Evolutionary conservation across 1,140 invertebrate species (phyloP).

Genomic region (Saccostrea echinata): DNA sequence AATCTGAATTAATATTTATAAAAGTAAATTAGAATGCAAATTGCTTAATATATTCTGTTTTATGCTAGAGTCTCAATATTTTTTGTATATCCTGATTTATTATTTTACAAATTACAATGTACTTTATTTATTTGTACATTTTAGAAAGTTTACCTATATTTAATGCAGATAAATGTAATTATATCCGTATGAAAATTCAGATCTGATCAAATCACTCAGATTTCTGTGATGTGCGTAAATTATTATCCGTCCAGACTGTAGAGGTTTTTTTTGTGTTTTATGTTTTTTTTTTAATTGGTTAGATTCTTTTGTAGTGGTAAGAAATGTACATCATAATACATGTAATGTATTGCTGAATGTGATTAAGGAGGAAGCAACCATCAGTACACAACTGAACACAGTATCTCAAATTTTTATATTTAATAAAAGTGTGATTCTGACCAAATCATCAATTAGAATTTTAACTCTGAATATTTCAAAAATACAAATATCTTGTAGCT

Average conservation of each 20-base stretch:
- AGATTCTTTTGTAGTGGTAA: too few species aligned
- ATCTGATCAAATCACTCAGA: not conserved
- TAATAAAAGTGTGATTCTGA: too few species aligned
- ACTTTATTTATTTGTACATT: not conserved
- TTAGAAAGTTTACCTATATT: not conserved
- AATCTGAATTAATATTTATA: not conserved
- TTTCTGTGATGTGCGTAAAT: not conserved
- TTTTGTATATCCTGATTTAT: not conserved
- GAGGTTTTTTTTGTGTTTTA: not conserved
- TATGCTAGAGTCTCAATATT: not conserved
- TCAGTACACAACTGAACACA: too few species aligned
- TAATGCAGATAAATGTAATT: not conserved
- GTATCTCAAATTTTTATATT: too few species aligned
- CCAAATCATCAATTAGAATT: too few species aligned
- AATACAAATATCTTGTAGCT: too few species aligned
- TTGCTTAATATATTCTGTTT: not conserved
- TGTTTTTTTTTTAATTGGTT: too few species aligned
- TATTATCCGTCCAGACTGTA: not conserved
- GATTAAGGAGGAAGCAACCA: too few species aligned
- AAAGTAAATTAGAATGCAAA: too few species aligned
- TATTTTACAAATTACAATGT: not conserved
- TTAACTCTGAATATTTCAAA: too few species aligned
- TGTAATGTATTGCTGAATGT: too few species aligned
- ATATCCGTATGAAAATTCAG: not conserved
- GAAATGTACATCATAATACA: too few species aligned